Evolutionary conservation across 2,113 vertebrate genomes (phyloP), one percentile per base, ranked within the genome.

Genomic region (Monarcha castaneiventris): DNA sequence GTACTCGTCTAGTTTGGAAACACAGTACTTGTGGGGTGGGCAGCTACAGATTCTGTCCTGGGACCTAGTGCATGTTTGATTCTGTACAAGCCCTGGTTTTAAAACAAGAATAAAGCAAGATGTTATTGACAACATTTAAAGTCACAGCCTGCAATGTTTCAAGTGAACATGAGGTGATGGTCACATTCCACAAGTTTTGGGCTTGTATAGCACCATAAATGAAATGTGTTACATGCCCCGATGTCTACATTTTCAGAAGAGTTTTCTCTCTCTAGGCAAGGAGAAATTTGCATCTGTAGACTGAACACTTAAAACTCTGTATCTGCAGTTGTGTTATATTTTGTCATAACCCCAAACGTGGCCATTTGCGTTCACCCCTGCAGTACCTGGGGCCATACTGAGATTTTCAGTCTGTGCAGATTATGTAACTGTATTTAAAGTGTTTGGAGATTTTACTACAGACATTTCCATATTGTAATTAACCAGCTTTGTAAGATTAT

Each of bases 41-140:
- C 98, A 98, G 89, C 12, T 43, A 9, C 97, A 98, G 66, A 96
- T 64, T 7, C 97, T 97, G 93, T 98, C 94, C 89, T 96, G 96
- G 15, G 92, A 46, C 1, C 3, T 29, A 0, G 96, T 96, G 84
- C 98, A 98, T 1, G 90, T 78, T 26, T 94, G 96, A 33, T 30
- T 84, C 85, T 98, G 81, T 61, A 97, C 84, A 37, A 95, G 92
- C n/a, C 93, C 98, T 98, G 61, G 13, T 69, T 85, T 84, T 26
- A 49, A 83, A 35, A 30, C 56, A 79, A 54, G 9, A 59, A 64
- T 14, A 71, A 64, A 62, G 12, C 29, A 32, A 72, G n/a, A 54
- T 56, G 23, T 69, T 39, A 80, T 62, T 62, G 35, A 35, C 54
- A 62, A 49, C 66, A 58, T 10, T 71, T 77, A 39, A 71, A 55